These are phyloP conservation scores for Beroe forskalii DNA, from an alignment of 37 sponge, comb jelly and placozoan genomes.

Conservation along the genomic window DNA sequence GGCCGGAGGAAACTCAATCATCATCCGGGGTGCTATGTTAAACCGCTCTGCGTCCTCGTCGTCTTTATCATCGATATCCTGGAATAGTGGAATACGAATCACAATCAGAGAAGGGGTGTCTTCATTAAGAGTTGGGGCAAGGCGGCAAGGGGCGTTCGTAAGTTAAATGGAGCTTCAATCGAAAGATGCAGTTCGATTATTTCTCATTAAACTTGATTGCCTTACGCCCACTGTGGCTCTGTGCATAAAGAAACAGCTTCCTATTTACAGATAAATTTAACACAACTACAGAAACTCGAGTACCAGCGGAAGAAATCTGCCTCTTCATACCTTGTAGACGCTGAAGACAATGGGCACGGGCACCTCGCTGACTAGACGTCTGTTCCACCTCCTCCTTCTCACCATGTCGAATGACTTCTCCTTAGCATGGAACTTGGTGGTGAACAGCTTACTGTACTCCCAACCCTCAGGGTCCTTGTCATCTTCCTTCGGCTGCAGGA, in stretches of 20 bases:
- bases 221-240: too few relatives aligned
- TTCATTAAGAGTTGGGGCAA: too few relatives aligned
- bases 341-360: constrained; percentile 19
- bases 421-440: constrained; percentile 69
- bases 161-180: too few relatives aligned
- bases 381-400: constrained; percentile 76
- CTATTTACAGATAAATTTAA: too few relatives aligned
- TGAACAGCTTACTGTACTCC: constrained; percentile 86
- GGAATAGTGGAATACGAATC: background rate
- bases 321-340: constrained; percentile 11
- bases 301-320: too few relatives aligned
- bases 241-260: too few relatives aligned
- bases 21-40: constrained; percentile 36
- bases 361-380: constrained; percentile 74
- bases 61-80: constrained; percentile 47
- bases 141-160: too few relatives aligned
- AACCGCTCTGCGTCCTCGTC: constrained; percentile 24
- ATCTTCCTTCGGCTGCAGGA: background rate
- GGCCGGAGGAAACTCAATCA: constrained; percentile 17
- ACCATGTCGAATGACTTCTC: constrained; percentile 71
- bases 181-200: too few relatives aligned
- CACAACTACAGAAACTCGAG: too few relatives aligned
- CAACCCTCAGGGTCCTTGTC: constrained; percentile 76
- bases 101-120: too few relatives aligned
- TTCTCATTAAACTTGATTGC: too few relatives aligned